Percentiles rank a stretch among this genome's conserved stretches.
Evolutionary conservation across 2,113 vertebrate genomes (phyloP).

Genomic region (Recurvirostra avosetta): DNA sequence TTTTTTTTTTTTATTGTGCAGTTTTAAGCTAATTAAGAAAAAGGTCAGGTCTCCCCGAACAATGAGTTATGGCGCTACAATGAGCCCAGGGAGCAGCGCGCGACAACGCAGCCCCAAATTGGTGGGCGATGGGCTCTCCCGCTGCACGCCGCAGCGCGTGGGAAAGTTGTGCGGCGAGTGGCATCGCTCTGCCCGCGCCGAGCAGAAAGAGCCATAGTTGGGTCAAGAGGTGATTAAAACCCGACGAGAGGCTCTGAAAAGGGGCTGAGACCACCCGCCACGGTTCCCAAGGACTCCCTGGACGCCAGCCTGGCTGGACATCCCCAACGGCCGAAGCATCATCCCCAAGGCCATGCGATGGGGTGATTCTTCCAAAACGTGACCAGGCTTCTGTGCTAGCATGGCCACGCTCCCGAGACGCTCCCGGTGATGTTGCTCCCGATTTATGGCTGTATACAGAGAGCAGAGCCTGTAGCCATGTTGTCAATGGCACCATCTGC

Average conservation of each 20-base stretch:
- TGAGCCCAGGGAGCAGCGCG: not conserved
- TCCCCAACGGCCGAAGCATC: rapidly evolving
- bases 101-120: not conserved
- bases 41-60: conserved; percentile 12
- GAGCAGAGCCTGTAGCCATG: rapidly evolving
- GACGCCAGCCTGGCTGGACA: not conserved
- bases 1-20: not conserved
- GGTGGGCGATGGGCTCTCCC: not conserved
- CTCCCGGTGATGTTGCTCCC: not conserved
- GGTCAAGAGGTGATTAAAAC: conserved; percentile 9
- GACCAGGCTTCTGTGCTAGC: not conserved
- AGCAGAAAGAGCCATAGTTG: not conserved
- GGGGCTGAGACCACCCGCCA: not conserved
- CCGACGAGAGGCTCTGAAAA: not conserved
- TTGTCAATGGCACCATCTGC: not conserved
- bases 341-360: not conserved
- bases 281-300: not conserved
- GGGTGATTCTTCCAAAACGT: not conserved
- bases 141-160: not conserved
- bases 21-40: conserved; percentile 59
- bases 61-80: not conserved
- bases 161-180: not conserved
- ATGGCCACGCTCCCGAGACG: rapidly evolving
- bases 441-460: not conserved
- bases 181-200: not conserved